Percentiles rank a stretch among this genome's conserved stretches.
phyloP scores from a whole-genome alignment of 1,140 invertebrate species.

The Trichonephila clavipes region DNA sequence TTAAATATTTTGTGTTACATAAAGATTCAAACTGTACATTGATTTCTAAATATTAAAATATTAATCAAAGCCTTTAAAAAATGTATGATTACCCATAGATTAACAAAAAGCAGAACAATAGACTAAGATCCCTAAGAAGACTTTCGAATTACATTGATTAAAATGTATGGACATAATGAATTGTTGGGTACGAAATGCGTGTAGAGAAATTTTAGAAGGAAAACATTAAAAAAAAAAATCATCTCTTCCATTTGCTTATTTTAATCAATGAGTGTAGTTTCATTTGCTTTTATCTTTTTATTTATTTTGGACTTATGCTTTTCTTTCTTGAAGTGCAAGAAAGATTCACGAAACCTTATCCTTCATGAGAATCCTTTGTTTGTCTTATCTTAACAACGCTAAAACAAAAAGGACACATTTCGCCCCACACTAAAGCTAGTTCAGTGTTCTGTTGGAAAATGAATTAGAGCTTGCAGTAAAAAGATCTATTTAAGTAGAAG shows the following conservation, averaged over 20 bases:
- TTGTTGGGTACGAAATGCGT: too few species aligned
- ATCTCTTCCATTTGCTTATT: background rate
- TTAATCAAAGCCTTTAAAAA: too few species aligned
- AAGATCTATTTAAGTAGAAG: background rate
- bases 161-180: too few species aligned
- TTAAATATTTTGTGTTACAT: too few species aligned
- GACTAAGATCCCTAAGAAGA: too few species aligned
- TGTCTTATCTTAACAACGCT: background rate
- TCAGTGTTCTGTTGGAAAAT: background rate
- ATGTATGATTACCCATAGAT: too few species aligned
- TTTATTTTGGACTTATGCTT: background rate
- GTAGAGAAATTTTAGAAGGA: background rate
- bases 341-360: constrained; percentile 8
- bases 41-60: too few species aligned
- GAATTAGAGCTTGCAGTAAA: background rate
- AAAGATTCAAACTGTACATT: too few species aligned
- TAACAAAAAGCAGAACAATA: too few species aligned
- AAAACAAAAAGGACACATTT: background rate
- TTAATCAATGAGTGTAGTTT: constrained; percentile 1
- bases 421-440: background rate
- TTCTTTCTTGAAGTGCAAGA: background rate
- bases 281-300: background rate
- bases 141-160: too few species aligned
- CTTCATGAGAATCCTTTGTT: background rate
- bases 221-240: background rate